These are phyloP conservation scores for Cephus pulcher DNA, from an alignment of 2,888 invertebrate genomes.

Conservation along the genomic window DNA sequence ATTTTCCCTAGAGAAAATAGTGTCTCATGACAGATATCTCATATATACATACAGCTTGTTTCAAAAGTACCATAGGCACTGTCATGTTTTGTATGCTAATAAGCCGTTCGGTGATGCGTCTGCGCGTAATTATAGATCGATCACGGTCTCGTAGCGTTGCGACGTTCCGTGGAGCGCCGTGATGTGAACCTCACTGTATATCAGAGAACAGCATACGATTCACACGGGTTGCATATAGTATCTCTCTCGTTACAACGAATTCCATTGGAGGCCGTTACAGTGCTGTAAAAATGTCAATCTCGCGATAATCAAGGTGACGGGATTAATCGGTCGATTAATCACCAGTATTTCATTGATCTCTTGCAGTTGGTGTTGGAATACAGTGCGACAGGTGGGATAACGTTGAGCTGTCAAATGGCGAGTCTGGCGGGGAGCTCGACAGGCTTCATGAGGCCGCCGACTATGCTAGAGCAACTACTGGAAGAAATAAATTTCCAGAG, in stretches of 20 bases:
- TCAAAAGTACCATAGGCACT: neutral
- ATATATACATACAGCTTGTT: neutral
- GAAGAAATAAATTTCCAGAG: constrained; percentile 94
- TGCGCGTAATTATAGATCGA: neutral
- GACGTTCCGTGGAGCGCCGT: neutral
- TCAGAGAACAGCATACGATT: neutral
- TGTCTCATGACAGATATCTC: neutral
- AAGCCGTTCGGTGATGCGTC: neutral
- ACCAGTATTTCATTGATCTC: neutral
- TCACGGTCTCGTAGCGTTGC: neutral
- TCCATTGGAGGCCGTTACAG: neutral
- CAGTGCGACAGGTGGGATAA: neutral
- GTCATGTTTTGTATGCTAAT: neutral
- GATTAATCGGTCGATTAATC: neutral
- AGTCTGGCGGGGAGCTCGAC: constrained; percentile 55
- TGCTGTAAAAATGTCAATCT: neutral
- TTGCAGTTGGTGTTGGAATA: neutral
- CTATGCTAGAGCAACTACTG: constrained; percentile 85
- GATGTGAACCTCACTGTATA: neutral
- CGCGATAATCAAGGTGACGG: neutral
- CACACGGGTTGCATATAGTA: neutral
- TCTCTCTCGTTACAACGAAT: neutral
- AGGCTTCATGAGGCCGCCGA: constrained; percentile 69
- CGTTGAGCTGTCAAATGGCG: constrained; percentile 44
- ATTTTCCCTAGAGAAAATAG: neutral